Evolutionary conservation across 2,797 vertebrate species (phyloP).

Genomic region (Spheniscus humboldti): DNA sequence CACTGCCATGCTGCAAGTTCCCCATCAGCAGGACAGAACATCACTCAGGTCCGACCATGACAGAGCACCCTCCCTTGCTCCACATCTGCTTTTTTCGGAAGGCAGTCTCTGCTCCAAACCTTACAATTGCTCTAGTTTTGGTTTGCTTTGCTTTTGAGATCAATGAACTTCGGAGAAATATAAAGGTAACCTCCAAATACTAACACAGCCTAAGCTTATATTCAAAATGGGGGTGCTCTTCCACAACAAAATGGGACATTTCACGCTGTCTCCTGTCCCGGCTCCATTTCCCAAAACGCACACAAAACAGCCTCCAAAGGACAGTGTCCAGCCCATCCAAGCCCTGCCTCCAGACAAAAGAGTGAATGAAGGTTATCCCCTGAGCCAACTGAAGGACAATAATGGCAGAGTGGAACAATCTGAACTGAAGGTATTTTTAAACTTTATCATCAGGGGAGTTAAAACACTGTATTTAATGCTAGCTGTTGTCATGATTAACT

Average conservation of each 20-base stretch:
- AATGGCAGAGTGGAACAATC: not conserved
- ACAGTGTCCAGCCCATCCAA: not conserved
- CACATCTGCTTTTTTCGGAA: not conserved
- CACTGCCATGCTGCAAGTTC: fast-evolving
- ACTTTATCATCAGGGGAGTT: conserved; percentile 29
- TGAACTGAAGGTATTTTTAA: conserved; percentile 34
- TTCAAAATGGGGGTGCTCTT: not conserved
- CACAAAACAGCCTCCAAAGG: not conserved
- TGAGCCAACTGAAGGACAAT: not conserved
- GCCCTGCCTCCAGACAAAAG: not conserved
- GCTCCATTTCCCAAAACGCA: not conserved
- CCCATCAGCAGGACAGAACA: not conserved
- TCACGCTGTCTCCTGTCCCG: not conserved
- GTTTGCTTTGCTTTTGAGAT: not conserved
- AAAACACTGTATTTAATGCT: not conserved
- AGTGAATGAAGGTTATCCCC: not conserved
- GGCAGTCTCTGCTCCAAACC: not conserved
- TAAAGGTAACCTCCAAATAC: not conserved
- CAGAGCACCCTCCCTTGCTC: not conserved
- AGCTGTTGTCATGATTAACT: conserved; percentile 35
- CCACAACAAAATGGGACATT: not conserved
- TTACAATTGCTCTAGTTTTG: not conserved
- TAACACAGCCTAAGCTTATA: not conserved
- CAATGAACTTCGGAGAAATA: not conserved
- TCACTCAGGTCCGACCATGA: not conserved